phyloP scores from a whole-genome alignment of 2,888 invertebrate genomes.

The Caenorhabditis sp. region DNA sequence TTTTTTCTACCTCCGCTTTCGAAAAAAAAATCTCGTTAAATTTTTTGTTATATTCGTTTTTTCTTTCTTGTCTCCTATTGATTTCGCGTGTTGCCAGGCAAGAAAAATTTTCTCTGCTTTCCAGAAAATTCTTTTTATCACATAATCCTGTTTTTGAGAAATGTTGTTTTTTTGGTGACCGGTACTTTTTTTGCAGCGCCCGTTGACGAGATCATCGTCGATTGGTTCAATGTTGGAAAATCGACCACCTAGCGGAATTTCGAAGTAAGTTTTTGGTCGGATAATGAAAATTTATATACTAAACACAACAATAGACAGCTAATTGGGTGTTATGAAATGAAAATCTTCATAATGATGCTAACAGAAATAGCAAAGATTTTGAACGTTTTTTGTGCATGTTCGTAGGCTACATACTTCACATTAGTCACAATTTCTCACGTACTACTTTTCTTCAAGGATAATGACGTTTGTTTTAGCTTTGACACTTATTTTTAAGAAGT shows the following conservation, averaged over 20 bases:
- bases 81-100: not conserved
- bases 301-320: too few species aligned
- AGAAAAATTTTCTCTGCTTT: constrained; percentile 2
- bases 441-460: too few species aligned
- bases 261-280: constrained; percentile 40
- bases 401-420: too few species aligned
- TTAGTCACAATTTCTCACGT: too few species aligned
- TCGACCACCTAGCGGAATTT: constrained; percentile 45
- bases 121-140: not conserved
- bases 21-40: not conserved
- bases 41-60: constrained; percentile 1
- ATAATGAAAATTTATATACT: too few species aligned
- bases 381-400: too few species aligned
- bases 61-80: not conserved
- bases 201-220: constrained; percentile 42
- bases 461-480: too few species aligned
- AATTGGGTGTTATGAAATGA: too few species aligned
- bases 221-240: constrained; percentile 47
- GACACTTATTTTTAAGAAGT: too few species aligned
- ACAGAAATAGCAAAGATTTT: too few species aligned
- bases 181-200: constrained; percentile 8
- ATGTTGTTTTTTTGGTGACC: not conserved
- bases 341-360: too few species aligned
- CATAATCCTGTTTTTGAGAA: not conserved
- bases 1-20: too few species aligned